A percentile compares a stretch with the other conserved stretches of the same genome.
Conservation (phyloP, 2,797 vertebrate genomes). For the Rhinoraja longicauda region DNA sequence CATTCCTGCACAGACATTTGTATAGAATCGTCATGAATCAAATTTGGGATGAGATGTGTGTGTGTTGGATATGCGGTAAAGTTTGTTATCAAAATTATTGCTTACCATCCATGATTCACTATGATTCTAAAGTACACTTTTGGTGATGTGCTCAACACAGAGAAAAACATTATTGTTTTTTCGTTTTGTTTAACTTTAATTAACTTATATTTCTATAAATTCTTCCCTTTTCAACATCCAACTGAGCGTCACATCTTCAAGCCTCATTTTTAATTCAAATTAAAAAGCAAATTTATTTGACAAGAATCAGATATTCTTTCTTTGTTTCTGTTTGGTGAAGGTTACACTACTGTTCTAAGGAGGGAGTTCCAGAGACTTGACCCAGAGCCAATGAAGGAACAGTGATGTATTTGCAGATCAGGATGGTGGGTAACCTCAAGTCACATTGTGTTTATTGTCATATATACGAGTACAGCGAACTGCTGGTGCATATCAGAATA, state of each 20-base stretch:
- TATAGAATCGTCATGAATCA: too few species aligned
- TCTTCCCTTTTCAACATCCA: background rate
- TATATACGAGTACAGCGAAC: too few species aligned
- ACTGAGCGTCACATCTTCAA: background rate
- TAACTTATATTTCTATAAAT: background rate
- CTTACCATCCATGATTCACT: background rate
- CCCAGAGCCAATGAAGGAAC: too few species aligned
- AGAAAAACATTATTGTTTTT: background rate
- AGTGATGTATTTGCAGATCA: too few species aligned
- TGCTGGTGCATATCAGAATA: too few species aligned
- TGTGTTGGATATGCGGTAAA: background rate
- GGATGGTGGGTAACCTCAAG: too few species aligned
- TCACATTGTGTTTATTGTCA: too few species aligned
- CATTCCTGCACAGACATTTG: background rate
- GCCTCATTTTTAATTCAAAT: background rate
- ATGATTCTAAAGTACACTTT: background rate
- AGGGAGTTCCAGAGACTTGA: too few species aligned
- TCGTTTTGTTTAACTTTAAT: background rate
- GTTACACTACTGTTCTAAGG: too few species aligned
- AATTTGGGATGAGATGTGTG: background rate
- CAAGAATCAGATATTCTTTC: background rate
- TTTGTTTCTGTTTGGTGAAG: background rate
- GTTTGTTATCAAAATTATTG: background rate
- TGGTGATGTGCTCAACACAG: background rate
- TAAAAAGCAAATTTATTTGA: background rate